Evolutionary conservation across 2,888 invertebrate genomes (phyloP).

Genomic region (Dicycla oo): DNA sequence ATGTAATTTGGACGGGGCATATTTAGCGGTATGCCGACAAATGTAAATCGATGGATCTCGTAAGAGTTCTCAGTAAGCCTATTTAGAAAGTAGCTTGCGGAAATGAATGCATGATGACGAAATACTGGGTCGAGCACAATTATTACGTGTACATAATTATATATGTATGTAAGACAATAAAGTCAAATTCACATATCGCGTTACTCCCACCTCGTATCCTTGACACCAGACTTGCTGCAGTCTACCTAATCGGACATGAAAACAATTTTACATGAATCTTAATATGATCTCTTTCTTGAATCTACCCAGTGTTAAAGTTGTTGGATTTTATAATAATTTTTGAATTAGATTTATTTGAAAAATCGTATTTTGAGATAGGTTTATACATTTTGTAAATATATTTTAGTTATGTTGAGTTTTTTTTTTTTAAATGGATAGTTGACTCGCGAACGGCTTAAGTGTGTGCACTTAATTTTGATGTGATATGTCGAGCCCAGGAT

Average conservation of each 20-base stretch:
- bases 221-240: slow-evolving; percentile 73
- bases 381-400: slow-evolving; percentile 87
- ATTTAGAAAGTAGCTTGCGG: slow-evolving; percentile 73
- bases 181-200: slow-evolving; percentile 87
- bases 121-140: slow-evolving; percentile 88
- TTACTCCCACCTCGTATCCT: slow-evolving; percentile 82
- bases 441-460: slow-evolving; percentile 84
- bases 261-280: slow-evolving; percentile 85
- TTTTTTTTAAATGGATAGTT: slow-evolving; percentile 67
- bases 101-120: slow-evolving; percentile 71
- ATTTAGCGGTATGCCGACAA: slow-evolving; percentile 65
- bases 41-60: slow-evolving; percentile 80
- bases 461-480: slow-evolving; percentile 80
- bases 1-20: slow-evolving; percentile 65
- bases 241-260: slow-evolving; percentile 70
- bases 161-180: slow-evolving; percentile 84
- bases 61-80: slow-evolving; percentile 73
- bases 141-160: slow-evolving; percentile 81
- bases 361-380: slow-evolving; percentile 86
- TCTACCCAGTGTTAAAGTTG: slow-evolving; percentile 89
- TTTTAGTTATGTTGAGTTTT: slow-evolving; percentile 78
- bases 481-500: slow-evolving; percentile 81
- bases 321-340: slow-evolving; percentile 84
- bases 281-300: slow-evolving; percentile 89
- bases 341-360: slow-evolving; percentile 80